Conservation (phyloP, 2,888 invertebrate genomes). For the Lithophane ornitopus region DNA sequence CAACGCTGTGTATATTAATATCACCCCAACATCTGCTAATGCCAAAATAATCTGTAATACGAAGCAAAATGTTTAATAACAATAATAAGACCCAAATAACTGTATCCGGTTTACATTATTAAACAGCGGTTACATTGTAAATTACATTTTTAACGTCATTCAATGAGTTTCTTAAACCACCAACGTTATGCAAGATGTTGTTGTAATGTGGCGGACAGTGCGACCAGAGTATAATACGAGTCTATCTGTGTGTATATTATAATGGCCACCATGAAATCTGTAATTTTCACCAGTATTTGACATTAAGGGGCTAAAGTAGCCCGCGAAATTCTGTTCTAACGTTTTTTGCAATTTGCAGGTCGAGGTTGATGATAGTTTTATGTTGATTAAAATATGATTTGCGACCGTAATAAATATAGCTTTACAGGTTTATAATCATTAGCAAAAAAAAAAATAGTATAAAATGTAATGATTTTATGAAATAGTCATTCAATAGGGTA, state of each 20-base stretch:
- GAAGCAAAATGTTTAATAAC: neutral
- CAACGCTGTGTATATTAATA: neutral
- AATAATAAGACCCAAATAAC: neutral
- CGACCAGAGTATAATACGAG: neutral
- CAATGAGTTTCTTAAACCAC: constrained; percentile 20
- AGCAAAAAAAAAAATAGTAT: too few relatives aligned
- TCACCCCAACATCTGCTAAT: neutral
- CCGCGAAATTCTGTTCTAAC: too few relatives aligned
- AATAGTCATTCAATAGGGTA: too few relatives aligned
- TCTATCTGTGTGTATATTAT: neutral
- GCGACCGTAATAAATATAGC: too few relatives aligned
- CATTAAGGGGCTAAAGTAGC: too few relatives aligned
- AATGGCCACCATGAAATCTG: too few relatives aligned
- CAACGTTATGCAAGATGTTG: neutral
- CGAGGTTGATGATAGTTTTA: too few relatives aligned
- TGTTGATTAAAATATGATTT: too few relatives aligned
- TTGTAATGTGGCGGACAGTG: neutral
- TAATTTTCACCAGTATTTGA: too few relatives aligned
- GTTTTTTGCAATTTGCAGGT: too few relatives aligned
- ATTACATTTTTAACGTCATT: constrained; percentile 17
- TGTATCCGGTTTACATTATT: constrained; percentile 15
- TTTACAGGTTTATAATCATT: too few relatives aligned
- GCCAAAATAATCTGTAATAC: neutral
- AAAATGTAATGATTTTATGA: too few relatives aligned
- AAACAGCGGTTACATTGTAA: constrained; percentile 1